Conservation (phyloP, 35 echinoderm and acorn worm species). For the Eucidaris tribuloides region DNA sequence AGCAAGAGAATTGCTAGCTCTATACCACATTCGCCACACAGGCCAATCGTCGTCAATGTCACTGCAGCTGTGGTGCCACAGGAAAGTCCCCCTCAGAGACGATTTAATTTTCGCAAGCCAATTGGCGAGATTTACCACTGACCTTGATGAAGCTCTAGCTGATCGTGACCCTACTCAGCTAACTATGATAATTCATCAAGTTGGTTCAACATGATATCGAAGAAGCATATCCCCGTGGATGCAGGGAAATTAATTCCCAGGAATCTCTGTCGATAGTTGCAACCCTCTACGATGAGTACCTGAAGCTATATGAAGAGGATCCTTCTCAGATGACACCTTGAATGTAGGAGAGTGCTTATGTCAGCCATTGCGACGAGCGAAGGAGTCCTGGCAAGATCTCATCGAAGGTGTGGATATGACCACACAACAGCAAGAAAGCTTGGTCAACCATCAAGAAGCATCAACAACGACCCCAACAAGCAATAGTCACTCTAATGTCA, state of each 20-base stretch:
- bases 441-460: slow-evolving; percentile 19
- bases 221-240: background rate
- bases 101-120: slow-evolving; percentile 17
- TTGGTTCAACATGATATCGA: background rate
- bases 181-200: background rate
- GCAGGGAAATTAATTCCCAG: background rate
- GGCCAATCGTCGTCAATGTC: slow-evolving; percentile 18
- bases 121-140: slow-evolving; percentile 1
- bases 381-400: slow-evolving; percentile 42
- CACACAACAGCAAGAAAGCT: slow-evolving; percentile 35
- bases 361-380: slow-evolving; percentile 25
- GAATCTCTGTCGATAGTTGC: background rate
- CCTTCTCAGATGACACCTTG: slow-evolving; percentile 31
- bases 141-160: slow-evolving; percentile 23
- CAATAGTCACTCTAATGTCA: slow-evolving; percentile 32
- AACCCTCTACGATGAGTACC: slow-evolving; percentile 4
- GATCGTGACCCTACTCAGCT: slow-evolving; percentile 13
- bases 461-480: slow-evolving; percentile 43
- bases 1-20: slow-evolving; percentile 6
- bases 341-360: slow-evolving; percentile 23
- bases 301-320: slow-evolving; percentile 22
- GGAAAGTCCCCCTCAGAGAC: slow-evolving; percentile 1
- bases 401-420: slow-evolving; percentile 30
- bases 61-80: slow-evolving; percentile 32
- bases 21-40: slow-evolving; percentile 29